Evolutionary conservation across 2,888 invertebrate species (phyloP).

Genomic region (Acronicta aceris): DNA sequence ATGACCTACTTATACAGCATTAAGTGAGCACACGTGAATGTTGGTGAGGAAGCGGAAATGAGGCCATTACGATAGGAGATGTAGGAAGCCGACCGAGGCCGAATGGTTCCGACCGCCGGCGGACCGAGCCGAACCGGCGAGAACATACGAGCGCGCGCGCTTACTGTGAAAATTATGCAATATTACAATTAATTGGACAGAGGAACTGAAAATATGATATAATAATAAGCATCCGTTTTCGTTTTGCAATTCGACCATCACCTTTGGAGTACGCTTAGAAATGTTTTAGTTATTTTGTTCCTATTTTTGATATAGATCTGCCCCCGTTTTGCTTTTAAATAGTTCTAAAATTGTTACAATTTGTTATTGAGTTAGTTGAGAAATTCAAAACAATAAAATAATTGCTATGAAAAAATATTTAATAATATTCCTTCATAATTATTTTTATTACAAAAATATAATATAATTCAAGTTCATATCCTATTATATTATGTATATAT

Average conservation of each 20-base stretch:
- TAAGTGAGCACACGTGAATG: slow-evolving; percentile 49
- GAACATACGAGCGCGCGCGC: slow-evolving; percentile 23
- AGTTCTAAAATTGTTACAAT: background rate
- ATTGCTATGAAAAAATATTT: too few species aligned
- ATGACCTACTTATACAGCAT: slow-evolving; percentile 61
- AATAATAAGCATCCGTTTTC: slow-evolving; percentile 54
- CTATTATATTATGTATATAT: too few species aligned
- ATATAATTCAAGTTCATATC: too few species aligned
- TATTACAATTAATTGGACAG: slow-evolving; percentile 44
- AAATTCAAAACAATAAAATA: too few species aligned
- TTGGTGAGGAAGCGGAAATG: slow-evolving; percentile 74
- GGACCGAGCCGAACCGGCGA: slow-evolving; percentile 53
- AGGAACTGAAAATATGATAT: slow-evolving; percentile 54
- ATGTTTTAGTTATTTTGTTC: slow-evolving; percentile 19
- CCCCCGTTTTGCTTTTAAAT: slow-evolving; percentile 4
- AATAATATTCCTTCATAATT: too few species aligned
- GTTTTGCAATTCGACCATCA: slow-evolving; percentile 48
- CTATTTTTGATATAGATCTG: slow-evolving; percentile 12
- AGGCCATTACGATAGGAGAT: slow-evolving; percentile 66
- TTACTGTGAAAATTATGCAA: slow-evolving; percentile 51
- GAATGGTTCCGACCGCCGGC: slow-evolving; percentile 59
- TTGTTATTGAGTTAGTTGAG: too few species aligned
- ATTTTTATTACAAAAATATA: too few species aligned
- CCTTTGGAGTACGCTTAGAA: slow-evolving; percentile 29
- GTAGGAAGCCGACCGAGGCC: slow-evolving; percentile 75